phyloP scores from a whole-genome alignment of 2,797 vertebrate species.

The Aphelocoma californica region DNA sequence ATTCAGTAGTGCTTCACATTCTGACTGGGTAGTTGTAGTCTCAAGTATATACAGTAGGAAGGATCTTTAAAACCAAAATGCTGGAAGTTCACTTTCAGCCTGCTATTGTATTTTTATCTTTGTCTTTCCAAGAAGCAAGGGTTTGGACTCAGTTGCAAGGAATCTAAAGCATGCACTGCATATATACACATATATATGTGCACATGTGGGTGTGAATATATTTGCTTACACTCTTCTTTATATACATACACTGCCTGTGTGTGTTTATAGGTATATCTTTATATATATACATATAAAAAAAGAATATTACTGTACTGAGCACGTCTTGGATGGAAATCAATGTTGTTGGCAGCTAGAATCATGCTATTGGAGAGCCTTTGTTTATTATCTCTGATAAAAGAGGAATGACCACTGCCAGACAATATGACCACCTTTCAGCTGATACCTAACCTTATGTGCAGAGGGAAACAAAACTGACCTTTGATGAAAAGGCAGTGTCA shows the following conservation, averaged over 20 bases:
- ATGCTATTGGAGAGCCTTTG: not conserved
- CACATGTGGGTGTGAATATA: not conserved
- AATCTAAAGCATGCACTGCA: not conserved
- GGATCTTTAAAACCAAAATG: not conserved
- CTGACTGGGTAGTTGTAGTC: not conserved
- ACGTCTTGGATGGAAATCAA: not conserved
- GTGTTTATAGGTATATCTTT: not conserved
- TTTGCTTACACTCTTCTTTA: not conserved
- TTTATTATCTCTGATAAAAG: not conserved
- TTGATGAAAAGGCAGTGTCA: not conserved
- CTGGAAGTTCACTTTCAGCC: not conserved
- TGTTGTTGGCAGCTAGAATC: not conserved
- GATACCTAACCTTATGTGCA: not conserved
- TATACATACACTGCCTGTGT: rapidly evolving
- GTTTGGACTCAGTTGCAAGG: not conserved
- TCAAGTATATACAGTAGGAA: not conserved
- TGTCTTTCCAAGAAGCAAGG: not conserved
- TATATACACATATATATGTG: not conserved
- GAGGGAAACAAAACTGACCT: not conserved
- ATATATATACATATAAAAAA: not conserved
- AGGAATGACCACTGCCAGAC: not conserved
- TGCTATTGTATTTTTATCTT: constrained; percentile 11
- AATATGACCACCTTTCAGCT: not conserved
- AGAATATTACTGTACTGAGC: not conserved
- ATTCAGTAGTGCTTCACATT: not conserved